phyloP scores from a whole-genome alignment of 2,888 invertebrate genomes.

The Strigamia transsilvanica region DNA sequence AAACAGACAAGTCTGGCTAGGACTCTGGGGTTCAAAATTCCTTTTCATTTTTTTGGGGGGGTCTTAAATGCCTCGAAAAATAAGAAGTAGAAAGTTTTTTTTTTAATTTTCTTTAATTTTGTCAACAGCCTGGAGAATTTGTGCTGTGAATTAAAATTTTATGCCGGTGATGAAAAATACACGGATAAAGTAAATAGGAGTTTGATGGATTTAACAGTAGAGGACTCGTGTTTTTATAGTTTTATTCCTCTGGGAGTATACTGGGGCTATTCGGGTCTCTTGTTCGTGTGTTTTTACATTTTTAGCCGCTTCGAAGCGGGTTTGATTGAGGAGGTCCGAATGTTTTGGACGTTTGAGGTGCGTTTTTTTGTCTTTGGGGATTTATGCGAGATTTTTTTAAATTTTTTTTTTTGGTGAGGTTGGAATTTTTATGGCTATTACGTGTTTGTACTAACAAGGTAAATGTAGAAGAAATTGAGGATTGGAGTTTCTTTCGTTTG shows the following conservation, averaged over 20 bases:
- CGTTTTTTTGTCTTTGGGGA: background rate
- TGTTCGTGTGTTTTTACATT: no score
- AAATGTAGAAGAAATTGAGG: background rate
- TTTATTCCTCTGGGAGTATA: background rate
- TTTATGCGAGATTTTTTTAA: no score
- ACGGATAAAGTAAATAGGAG: background rate
- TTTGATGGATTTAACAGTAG: background rate
- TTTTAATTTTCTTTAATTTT: no score
- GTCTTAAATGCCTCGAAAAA: no score
- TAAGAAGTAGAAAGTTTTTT: no score
- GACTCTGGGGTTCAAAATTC: background rate
- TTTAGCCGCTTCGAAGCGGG: background rate
- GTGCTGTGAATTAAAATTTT: background rate
- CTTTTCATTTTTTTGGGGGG: background rate
- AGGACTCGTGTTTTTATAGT: background rate
- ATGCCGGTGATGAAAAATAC: no score
- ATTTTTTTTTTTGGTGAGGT: background rate
- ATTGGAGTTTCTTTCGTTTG: background rate
- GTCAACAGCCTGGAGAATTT: no score
- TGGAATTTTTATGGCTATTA: background rate
- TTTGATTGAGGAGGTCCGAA: background rate
- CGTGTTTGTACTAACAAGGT: background rate
- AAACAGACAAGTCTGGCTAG: background rate
- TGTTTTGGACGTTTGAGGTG: background rate
- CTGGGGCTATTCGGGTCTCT: no score